Evolutionary conservation across 2,113 vertebrate genomes (phyloP), one percentile per base, ranked within the genome.

Genomic region (Ardeotis arabs): DNA sequence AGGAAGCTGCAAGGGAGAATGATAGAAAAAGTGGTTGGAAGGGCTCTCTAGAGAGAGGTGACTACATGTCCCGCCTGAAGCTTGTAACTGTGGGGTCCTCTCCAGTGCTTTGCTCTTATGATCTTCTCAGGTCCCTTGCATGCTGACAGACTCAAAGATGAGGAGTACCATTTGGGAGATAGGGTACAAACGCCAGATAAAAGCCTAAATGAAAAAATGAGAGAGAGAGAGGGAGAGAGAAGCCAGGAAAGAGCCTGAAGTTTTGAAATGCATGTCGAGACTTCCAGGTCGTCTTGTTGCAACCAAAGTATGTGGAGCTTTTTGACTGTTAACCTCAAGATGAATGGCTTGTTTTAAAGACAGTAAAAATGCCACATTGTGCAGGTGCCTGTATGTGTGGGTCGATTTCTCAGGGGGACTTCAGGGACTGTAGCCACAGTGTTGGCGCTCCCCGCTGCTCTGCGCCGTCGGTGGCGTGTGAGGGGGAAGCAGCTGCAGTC

Each of bases 391-490:
- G 23, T 64, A 39, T 21, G 39, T 92, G 84, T 76, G 78, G 77
- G 28, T 76, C 50, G 94, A 89, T 95, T 94, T 95, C 89, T 89
- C 64, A 60, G 39, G 76, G 87, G 64, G 60, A 70, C 1, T 0
- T 75, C 44, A 27, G 49, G 44, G 56, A 22, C 82, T 49, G 17
- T 10, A 80, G 31, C 76, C 63, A 25, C 70, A 73, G 41, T 1
- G 1, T 0, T 74, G 74, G 76, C 0, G 0, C 28, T 87, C 72
- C 44, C 22, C 4, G 0, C 50, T 59, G 64, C 87, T 89, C 84
- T 80, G 50, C 1, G 0, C 39, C 2, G 0, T 66, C 87, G 45
- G 59, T 1, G 1, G 68, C 0, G 0, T 15, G 41, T 0, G 2
- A 90, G 19, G 21, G 24, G 60, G 21, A 95, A 89, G 52, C 86